Evolutionary conservation across 2,888 invertebrate genomes (phyloP).

Genomic region (Diaperis boleti): DNA sequence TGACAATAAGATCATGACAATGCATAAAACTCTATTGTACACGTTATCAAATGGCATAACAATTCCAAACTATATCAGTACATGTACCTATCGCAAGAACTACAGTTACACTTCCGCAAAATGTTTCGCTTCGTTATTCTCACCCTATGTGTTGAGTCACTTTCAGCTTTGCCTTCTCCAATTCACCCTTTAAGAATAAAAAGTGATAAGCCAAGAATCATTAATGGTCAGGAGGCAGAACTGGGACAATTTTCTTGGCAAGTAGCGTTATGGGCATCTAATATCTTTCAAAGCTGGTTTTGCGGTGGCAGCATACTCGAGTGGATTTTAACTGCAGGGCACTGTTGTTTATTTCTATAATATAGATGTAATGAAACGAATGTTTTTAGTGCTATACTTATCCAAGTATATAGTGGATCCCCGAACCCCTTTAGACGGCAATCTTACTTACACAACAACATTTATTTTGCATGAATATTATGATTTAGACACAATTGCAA

Average conservation of each 20-base stretch:
- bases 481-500: not conserved
- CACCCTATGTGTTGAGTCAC: too few relatives aligned
- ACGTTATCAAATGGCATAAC: too few relatives aligned
- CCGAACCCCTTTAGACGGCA: not conserved
- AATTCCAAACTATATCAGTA: too few relatives aligned
- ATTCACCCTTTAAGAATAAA: too few relatives aligned
- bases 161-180: too few relatives aligned
- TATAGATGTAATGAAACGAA: not conserved
- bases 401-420: not conserved
- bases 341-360: not conserved
- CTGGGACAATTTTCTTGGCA: constrained; percentile 24
- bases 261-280: not conserved
- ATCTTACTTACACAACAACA: not conserved
- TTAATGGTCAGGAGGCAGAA: constrained; percentile 3
- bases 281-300: not conserved
- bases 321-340: constrained; percentile 18
- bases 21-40: too few relatives aligned
- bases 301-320: constrained; percentile 22
- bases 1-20: too few relatives aligned
- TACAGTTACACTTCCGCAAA: too few relatives aligned
- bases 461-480: constrained; percentile 1
- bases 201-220: not conserved
- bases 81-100: too few relatives aligned
- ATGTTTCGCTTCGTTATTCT: too few relatives aligned
- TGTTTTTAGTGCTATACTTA: not conserved